Evolutionary conservation across 2,888 invertebrate genomes (phyloP).

Genomic region (Altica lythri): DNA sequence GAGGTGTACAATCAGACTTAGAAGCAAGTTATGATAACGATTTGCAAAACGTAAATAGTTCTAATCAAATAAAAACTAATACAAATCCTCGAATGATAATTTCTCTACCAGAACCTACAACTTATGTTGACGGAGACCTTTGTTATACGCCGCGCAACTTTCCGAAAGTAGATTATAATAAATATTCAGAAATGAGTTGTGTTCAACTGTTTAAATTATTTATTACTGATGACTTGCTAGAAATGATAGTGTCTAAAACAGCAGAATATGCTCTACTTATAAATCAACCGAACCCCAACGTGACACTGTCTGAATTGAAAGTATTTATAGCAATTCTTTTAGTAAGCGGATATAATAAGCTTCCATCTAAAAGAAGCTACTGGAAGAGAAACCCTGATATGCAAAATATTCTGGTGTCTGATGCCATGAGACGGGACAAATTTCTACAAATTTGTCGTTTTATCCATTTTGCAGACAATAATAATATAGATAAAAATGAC

Average conservation of each 20-base stretch:
- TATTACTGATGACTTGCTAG: conserved; percentile 1
- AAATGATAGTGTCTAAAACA: conserved; percentile 4
- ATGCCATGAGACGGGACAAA: conserved; percentile 22
- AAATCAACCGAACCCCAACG: background rate
- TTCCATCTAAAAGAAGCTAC: conserved; percentile 21
- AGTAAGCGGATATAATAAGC: conserved; percentile 13
- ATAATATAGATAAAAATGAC: conserved; percentile 12
- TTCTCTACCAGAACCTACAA: too few relatives aligned
- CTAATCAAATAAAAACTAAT: too few relatives aligned
- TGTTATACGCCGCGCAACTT: too few relatives aligned
- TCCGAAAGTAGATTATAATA: too few relatives aligned
- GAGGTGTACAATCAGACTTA: background rate
- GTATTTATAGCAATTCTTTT: too few relatives aligned
- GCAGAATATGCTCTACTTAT: conserved; percentile 27
- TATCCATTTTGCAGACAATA: conserved; percentile 34
- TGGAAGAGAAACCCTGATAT: conserved; percentile 19
- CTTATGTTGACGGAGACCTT: too few relatives aligned
- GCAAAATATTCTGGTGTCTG: conserved; percentile 14
- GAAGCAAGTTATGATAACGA: too few relatives aligned
- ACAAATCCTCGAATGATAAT: too few relatives aligned
- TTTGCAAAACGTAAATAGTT: too few relatives aligned
- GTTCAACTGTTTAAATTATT: conserved; percentile 5
- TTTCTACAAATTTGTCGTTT: conserved; percentile 19
- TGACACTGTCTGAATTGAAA: conserved; percentile 1
- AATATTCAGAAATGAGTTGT: too few relatives aligned